Evolutionary conservation across 1,140 invertebrate genomes (phyloP).

Genomic region (Zaprionus ghesquierei): DNA sequence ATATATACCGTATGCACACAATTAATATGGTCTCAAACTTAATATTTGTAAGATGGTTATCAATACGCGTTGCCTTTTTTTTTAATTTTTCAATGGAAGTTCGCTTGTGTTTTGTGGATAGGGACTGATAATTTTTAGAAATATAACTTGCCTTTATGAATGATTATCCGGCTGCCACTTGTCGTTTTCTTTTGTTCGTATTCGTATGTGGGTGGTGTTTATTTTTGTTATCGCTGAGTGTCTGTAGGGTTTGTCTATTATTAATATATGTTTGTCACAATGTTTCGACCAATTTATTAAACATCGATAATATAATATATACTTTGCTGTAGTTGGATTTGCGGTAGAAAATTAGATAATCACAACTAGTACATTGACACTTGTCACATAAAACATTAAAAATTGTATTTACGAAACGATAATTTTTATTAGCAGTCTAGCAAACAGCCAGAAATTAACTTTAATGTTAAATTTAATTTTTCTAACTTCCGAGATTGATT

Average conservation of each 20-base stretch:
- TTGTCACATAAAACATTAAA: not conserved
- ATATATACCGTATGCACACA: constrained; percentile 22
- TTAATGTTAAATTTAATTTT: not conserved
- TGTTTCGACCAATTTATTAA: constrained; percentile 15
- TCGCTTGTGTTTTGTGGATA: constrained; percentile 38
- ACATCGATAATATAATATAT: constrained; percentile 31
- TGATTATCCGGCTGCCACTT: constrained; percentile 34
- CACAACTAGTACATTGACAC: constrained; percentile 1
- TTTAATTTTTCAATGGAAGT: constrained; percentile 23
- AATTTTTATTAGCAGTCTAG: constrained; percentile 2
- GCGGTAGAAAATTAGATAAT: constrained; percentile 43
- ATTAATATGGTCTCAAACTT: constrained; percentile 29
- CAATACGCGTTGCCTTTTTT: constrained; percentile 14
- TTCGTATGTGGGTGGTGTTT: not conserved
- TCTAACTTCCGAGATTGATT: constrained; percentile 5
- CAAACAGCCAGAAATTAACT: constrained; percentile 14
- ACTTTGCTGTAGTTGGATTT: constrained; percentile 1
- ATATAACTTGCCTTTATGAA: constrained; percentile 46
- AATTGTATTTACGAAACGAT: not conserved
- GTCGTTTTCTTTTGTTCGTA: not conserved
- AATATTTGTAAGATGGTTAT: constrained; percentile 8
- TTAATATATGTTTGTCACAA: not conserved
- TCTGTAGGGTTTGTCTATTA: not conserved
- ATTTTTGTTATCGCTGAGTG: not conserved
- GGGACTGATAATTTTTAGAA: constrained; percentile 32